These are phyloP conservation scores for Umimayanthus kanabou DNA, from an alignment of 92 coral and sea anemone genomes.

Conservation along the genomic window DNA sequence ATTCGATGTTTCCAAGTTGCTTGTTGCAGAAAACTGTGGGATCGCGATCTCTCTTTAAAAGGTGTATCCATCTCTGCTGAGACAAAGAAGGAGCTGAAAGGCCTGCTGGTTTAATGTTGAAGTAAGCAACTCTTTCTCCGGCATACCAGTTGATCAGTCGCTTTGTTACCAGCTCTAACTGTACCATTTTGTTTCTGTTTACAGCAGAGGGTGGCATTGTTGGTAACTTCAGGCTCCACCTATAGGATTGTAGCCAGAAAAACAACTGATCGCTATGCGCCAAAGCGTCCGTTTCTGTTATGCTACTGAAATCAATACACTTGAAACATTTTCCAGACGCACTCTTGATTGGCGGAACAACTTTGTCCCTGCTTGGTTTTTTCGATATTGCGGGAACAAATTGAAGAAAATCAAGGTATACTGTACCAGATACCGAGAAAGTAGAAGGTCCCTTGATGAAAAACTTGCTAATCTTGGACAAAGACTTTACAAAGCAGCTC, in stretches of 20 bases:
- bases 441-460: conserved; percentile 22
- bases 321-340: conserved; percentile 16
- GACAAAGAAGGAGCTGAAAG: background rate
- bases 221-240: conserved; percentile 30
- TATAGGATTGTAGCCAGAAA: conserved; percentile 45
- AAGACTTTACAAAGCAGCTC: conserved; percentile 27
- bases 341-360: conserved; percentile 45
- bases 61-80: conserved; percentile 2
- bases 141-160: conserved; percentile 43
- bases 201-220: background rate
- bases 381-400: conserved; percentile 21
- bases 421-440: background rate
- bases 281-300: conserved; percentile 40
- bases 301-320: conserved; percentile 23
- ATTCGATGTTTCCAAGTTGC: conserved; percentile 31
- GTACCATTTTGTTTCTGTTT: background rate
- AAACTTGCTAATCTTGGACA: conserved; percentile 24
- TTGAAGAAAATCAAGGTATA: conserved; percentile 23
- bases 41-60: background rate
- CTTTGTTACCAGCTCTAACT: conserved; percentile 3
- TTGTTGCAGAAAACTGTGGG: background rate
- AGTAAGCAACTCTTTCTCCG: conserved; percentile 19
- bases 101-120: background rate
- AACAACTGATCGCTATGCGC: conserved; percentile 15
- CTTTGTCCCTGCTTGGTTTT: conserved; percentile 13